Base-by-base conservation (phyloP, 2,797 vertebrate species). In the Peromyscus attwateri region DNA sequence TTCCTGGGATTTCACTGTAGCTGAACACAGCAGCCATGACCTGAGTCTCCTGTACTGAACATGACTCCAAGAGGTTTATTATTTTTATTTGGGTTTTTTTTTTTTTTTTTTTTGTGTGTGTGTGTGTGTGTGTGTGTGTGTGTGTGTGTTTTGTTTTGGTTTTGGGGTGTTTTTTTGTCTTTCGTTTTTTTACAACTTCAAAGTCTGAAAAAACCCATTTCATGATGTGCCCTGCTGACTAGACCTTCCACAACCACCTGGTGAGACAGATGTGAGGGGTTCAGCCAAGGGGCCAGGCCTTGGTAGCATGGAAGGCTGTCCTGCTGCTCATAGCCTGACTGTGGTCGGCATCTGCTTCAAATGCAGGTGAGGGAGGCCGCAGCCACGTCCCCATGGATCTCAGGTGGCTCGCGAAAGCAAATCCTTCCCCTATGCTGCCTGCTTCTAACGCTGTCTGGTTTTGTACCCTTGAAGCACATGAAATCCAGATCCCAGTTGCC, bases 331-430 rank as follows among this genome's bases (percentile, higher is more conserved):
- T 37, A 23, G 11, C 5, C 6, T 25, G 23, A 6, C n/a, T 27
- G 19, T 37, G 68, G 14, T 23, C 1, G 0, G 43, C 9, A 11
- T 37, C 83, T 52, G 34, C n/a, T 68, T 92, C 40, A 34, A 10
- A 21, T 9, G 2, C 31, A 34, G 60, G 3, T 3, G 1, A 6
- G 7, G 1, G 31, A 80, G 16, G 8, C 5, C 40, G 25, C 21
- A 0, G 0, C 2, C 1, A n/a, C 4, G 23, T 21, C 25, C 60
- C 34, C 16, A 6, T 17, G 70, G 52, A 55, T 49, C 34, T 80
- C 23, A 57, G 68, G 31, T 7, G 4, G 68, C 11, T 16, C 8
- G n/a, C 27, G 7, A 68, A 77, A 21, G 10, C 10, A 52, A 68
- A 70, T 46, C 5, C 3, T 43, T 70, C 12, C 3, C 25, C 31